Conservation (phyloP, 2,888 invertebrate species). For the Heterodera filipjevi region DNA sequence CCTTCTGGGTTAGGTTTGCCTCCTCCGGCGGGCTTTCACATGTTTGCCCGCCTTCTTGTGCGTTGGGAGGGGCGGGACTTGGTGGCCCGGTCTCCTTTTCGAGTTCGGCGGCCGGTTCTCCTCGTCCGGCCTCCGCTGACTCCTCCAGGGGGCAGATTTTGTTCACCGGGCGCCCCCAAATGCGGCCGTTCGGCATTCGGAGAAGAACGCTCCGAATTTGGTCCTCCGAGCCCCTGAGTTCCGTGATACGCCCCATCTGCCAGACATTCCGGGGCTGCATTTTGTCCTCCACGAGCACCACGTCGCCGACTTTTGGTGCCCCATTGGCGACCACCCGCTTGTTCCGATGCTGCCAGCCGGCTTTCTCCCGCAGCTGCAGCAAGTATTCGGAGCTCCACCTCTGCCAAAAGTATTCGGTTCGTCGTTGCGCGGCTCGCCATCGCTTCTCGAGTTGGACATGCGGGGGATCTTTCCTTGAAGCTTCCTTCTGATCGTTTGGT, state of each 20-base stretch:
- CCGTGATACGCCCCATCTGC: neutral
- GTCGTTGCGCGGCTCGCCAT: neutral
- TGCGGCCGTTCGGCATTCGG: neutral
- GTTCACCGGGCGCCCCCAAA: neutral
- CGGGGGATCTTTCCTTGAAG: neutral
- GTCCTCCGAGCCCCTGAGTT: neutral
- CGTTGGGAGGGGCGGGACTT: neutral
- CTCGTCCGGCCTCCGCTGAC: neutral
- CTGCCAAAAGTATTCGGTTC: neutral
- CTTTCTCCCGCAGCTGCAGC: neutral
- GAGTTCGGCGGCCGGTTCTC: neutral
- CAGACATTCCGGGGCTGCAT: neutral
- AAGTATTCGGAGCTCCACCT: conserved; percentile 3
- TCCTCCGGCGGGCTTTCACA: too few species aligned
- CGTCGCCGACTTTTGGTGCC: neutral
- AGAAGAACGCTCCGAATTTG: neutral
- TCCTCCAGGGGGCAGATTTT: conserved; percentile 5
- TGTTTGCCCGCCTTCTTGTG: too few species aligned
- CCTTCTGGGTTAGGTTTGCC: too few species aligned
- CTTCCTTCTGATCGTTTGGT: neutral
- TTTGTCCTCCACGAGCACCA: conserved; percentile 11
- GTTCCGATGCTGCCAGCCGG: neutral
- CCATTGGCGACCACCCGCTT: neutral
- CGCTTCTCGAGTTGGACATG: neutral
- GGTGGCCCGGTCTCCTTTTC: neutral